Evolutionary conservation across 2,797 vertebrate genomes (phyloP).

Genomic region (Xerus rutilus): DNA sequence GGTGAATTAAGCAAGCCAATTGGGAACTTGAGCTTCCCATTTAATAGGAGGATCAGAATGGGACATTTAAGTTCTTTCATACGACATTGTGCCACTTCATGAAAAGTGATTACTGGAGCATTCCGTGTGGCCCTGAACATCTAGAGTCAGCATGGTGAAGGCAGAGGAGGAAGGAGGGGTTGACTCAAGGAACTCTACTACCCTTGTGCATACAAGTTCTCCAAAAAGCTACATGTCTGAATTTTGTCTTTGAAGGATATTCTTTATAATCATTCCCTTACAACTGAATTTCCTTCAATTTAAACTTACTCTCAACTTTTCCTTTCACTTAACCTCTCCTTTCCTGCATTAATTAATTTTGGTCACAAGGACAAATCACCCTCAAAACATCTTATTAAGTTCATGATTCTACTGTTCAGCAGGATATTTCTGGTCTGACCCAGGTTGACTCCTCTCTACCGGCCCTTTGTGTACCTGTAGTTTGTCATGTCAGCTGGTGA

Average conservation of each 20-base stretch:
- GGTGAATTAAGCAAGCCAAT: background rate
- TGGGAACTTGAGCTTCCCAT: background rate
- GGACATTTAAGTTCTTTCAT: background rate
- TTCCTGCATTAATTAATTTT: background rate
- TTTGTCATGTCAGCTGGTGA: background rate
- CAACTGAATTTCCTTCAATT: background rate
- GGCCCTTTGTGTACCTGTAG: background rate
- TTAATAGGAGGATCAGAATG: background rate
- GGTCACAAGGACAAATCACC: background rate
- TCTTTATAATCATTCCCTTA: background rate
- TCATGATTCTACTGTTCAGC: background rate
- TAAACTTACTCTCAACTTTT: background rate
- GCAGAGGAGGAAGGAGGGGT: background rate
- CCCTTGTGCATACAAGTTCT: background rate
- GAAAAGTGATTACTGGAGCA: background rate
- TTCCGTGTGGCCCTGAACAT: background rate
- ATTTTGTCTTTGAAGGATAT: background rate
- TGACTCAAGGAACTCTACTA: background rate
- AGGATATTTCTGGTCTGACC: background rate
- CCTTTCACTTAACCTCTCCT: background rate
- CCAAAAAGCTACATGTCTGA: background rate
- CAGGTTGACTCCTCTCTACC: background rate
- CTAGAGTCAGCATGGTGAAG: background rate
- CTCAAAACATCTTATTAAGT: background rate
- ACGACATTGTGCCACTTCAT: background rate